Evolutionary conservation across 2,797 vertebrate genomes (phyloP), one percentile per base, ranked within the genome.

Genomic region (Hippocampus kuda): DNA sequence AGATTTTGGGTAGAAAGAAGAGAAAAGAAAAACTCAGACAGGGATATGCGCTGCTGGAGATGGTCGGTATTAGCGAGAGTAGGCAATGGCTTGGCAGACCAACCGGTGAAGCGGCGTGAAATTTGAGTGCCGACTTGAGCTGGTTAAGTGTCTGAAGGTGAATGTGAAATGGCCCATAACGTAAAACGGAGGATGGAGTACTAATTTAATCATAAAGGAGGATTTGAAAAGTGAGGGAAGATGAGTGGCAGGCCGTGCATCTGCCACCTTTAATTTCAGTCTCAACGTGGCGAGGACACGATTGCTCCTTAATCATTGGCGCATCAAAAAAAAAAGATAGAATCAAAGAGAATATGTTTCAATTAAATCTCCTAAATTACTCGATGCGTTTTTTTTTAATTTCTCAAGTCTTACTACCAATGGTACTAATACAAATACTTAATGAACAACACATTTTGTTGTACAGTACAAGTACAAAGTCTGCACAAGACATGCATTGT

Each of bases 121-220:
- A 34, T 30, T 34, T 26, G 42, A 46, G 42, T 65, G 42, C 22
- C 4, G 16, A 46, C 24, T 22, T 26, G 62, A 46, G 63, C n/a
- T 15, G 7, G 44, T 48, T 44, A 46, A 65, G 63, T 48, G 42
- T 65, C 18, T 62, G 60, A 12, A 62, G 34, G 38, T 22, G 53
- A 62, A 34, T 9, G 27, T 60, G 59, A 64, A 44, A 64, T 44
- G 10, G 27, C 16, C 59, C 27, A 60, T 24, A 4, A n/a, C 48
- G 63, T 26, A 24, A 48, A 65, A 27, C 27, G 24, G n/a, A 15
- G 61, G 34, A 46, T 16, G 42, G 11, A 48, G 15, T 27, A 10
- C 24, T 65, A 46, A 65, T 48, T 65, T 48, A 65, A 65, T 65
- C 15, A 65, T 65, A 27, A 65, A 65, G 18, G 22, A 11, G 44